Evolutionary conservation across 1,140 invertebrate species (phyloP).

Genomic region (Polypedilum pembai): DNA sequence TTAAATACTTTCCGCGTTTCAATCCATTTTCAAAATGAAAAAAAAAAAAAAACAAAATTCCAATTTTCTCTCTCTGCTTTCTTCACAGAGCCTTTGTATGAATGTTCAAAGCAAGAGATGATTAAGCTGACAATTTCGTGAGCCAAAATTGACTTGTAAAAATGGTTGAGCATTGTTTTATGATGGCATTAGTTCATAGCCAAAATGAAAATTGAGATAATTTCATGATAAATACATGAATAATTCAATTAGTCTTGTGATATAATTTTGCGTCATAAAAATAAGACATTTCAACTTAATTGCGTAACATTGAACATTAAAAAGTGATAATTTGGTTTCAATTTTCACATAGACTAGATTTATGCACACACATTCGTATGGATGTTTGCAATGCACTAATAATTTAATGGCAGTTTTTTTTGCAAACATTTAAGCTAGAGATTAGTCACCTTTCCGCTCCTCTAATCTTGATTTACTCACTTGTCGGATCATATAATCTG

Average conservation of each 20-base stretch:
- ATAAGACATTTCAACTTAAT: neutral
- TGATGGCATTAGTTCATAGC: constrained; percentile 7
- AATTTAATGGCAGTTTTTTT: neutral
- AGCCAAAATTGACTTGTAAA: no score
- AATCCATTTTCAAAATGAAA: no score
- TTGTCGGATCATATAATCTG: no score
- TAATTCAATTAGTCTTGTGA: constrained; percentile 3
- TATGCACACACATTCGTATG: neutral
- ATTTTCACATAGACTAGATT: constrained; percentile 9
- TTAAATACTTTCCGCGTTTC: no score
- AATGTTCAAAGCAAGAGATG: no score
- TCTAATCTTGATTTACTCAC: neutral
- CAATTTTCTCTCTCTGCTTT: neutral
- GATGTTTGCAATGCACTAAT: neutral
- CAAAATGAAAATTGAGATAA: neutral
- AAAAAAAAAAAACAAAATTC: neutral
- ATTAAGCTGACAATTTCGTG: no score
- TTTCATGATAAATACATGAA: neutral
- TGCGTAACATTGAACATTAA: neutral
- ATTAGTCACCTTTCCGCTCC: constrained; percentile 10
- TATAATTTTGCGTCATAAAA: constrained; percentile 2
- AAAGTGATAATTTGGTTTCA: neutral
- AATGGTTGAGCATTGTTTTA: neutral
- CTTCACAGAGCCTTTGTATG: neutral
- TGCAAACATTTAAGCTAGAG: neutral